These are phyloP conservation scores for Apis florea DNA, from an alignment of 1,140 invertebrate species.

Conservation along the genomic window DNA sequence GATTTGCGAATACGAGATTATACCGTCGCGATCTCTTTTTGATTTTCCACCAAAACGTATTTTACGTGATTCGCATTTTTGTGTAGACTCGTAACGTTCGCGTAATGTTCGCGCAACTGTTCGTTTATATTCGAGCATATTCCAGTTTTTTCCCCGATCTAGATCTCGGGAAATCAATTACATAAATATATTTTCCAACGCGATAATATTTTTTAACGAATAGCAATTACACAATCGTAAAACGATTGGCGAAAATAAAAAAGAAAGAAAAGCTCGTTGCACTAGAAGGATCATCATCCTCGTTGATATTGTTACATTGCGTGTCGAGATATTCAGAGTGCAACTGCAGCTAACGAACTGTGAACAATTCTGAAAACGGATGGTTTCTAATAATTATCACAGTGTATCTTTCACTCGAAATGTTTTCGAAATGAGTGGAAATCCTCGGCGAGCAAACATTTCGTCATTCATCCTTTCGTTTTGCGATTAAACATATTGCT, in stretches of 20 bases:
- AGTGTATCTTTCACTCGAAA: neutral
- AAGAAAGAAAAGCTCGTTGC: neutral
- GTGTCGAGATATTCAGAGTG: conserved; percentile 67
- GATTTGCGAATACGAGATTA: conserved; percentile 4
- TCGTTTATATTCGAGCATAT: neutral
- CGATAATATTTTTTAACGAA: no score
- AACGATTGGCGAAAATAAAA: no score
- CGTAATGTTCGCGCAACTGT: neutral
- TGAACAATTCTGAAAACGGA: conserved; percentile 46
- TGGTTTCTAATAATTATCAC: conserved; percentile 61
- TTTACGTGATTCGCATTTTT: conserved; percentile 4
- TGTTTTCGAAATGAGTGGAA: neutral
- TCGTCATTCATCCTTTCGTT: neutral
- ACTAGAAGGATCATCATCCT: neutral
- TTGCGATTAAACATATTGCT: neutral
- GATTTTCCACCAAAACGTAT: neutral
- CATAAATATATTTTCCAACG: no score
- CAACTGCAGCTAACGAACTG: conserved; percentile 68
- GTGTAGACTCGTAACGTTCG: neutral
- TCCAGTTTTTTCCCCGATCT: neutral
- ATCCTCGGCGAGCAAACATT: neutral
- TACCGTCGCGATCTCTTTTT: neutral
- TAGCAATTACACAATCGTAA: no score
- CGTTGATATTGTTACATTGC: conserved; percentile 23
- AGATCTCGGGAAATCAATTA: neutral